Percentiles rank a stretch among this genome's conserved stretches.
phyloP scores from a whole-genome alignment of 2,113 vertebrate species.

The Chionomys nivalis region DNA sequence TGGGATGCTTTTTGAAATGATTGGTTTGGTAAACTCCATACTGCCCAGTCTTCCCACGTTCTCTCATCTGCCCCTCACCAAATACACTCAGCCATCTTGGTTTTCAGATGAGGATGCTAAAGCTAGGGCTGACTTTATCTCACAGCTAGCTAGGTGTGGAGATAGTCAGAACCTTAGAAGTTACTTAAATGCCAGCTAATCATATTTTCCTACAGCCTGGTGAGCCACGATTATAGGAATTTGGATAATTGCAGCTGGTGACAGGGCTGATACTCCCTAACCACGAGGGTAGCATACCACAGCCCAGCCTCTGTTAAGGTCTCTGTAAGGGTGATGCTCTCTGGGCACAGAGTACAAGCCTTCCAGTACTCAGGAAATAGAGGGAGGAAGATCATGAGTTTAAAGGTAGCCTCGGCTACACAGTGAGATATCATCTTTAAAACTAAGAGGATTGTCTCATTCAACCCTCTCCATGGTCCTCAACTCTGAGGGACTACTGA shows the following conservation, averaged over 20 bases:
- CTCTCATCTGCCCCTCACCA: not conserved
- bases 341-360: not conserved
- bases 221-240: not conserved
- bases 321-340: not conserved
- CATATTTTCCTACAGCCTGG: not conserved
- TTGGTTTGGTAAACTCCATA: not conserved
- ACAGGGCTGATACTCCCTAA: not conserved
- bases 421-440: not conserved
- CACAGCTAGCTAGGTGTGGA: not conserved
- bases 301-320: not conserved
- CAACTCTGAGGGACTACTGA: not conserved
- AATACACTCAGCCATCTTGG: accelerated
- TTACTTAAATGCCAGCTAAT: not conserved
- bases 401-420: not conserved
- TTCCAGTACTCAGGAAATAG: not conserved
- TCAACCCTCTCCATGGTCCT: not conserved
- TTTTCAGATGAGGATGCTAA: not conserved
- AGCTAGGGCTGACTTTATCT: not conserved
- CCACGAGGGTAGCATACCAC: not conserved
- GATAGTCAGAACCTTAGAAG: not conserved
- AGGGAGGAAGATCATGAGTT: not conserved
- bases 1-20: not conserved
- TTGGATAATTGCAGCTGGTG: not conserved
- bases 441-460: not conserved
- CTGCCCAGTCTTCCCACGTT: not conserved